phyloP scores from a whole-genome alignment of 2,797 vertebrate species.

The Manis crassicaudata region DNA sequence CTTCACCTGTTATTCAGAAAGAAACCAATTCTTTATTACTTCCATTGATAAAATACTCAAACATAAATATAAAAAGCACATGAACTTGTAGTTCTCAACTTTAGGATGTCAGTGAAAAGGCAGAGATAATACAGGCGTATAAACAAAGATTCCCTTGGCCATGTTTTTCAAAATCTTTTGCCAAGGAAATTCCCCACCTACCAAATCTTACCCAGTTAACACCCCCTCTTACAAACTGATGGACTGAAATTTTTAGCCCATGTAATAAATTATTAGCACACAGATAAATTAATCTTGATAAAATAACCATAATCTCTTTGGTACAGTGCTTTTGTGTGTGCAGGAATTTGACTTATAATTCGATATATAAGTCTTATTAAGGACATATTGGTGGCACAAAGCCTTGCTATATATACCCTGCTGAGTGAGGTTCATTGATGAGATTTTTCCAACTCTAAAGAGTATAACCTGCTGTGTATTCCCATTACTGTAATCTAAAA shows the following conservation, averaged over 20 bases:
- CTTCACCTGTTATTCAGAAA: not conserved
- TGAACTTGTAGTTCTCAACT: not conserved
- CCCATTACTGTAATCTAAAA: not conserved
- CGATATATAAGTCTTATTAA: not conserved
- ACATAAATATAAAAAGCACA: constrained; percentile 22
- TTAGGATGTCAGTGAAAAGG: not conserved
- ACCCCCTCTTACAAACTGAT: not conserved
- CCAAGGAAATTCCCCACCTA: not conserved
- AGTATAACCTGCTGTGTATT: not conserved
- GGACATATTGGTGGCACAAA: not conserved
- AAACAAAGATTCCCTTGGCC: not conserved
- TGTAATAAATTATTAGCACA: constrained; percentile 6
- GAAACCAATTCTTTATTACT: not conserved
- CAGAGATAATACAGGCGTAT: not conserved
- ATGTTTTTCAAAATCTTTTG: not conserved
- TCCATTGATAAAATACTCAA: constrained; percentile 30
- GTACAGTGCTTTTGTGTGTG: not conserved
- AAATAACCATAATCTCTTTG: constrained; percentile 20
- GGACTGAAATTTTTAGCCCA: not conserved
- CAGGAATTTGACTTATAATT: constrained; percentile 1
- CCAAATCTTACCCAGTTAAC: not conserved
- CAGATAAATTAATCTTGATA: not conserved
- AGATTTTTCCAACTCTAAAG: not conserved
- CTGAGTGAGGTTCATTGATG: not conserved
- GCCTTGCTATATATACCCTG: not conserved